phyloP scores from a whole-genome alignment of 2,797 vertebrate species.

The Crenuchus spilurus region DNA sequence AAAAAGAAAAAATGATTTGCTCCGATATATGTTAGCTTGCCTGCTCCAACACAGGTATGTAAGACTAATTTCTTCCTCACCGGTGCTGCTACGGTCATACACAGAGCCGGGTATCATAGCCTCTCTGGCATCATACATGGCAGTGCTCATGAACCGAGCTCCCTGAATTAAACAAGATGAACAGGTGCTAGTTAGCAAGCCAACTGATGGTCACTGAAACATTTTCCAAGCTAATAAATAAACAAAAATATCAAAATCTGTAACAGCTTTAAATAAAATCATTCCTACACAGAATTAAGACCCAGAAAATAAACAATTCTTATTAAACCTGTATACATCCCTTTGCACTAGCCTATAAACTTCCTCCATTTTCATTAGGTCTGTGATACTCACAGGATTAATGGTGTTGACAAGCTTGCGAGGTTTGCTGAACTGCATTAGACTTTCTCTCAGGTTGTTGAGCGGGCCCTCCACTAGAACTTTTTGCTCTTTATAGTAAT shows the following conservation, averaged over 20 bases:
- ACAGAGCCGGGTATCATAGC: conserved; percentile 97
- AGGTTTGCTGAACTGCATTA: conserved; percentile 99
- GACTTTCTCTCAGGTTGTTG: conserved; percentile 97
- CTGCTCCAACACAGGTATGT: too few species aligned
- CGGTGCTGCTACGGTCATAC: conserved; percentile 93
- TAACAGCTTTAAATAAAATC: too few species aligned
- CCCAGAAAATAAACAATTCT: too few species aligned
- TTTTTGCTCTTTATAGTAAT: conserved; percentile 99
- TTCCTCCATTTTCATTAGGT: too few species aligned
- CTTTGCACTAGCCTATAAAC: too few species aligned
- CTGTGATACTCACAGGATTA: conserved; percentile 90
- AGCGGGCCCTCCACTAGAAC: conserved; percentile 97
- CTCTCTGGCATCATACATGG: conserved; percentile 97
- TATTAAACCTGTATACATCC: too few species aligned
- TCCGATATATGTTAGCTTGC: too few species aligned
- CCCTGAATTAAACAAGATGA: conserved; percentile 76
- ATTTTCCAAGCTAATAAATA: too few species aligned
- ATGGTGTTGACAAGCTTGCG: conserved; percentile 98
- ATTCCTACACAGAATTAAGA: too few species aligned
- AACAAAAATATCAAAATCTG: too few species aligned
- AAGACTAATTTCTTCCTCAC: conserved; percentile 67
- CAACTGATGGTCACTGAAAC: too few species aligned
- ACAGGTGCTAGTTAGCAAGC: not conserved
- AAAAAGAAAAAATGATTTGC: not conserved
- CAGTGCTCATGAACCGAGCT: conserved; percentile 97